phyloP scores from a whole-genome alignment of 2,797 vertebrate genomes.

The Champsocephalus esox region DNA sequence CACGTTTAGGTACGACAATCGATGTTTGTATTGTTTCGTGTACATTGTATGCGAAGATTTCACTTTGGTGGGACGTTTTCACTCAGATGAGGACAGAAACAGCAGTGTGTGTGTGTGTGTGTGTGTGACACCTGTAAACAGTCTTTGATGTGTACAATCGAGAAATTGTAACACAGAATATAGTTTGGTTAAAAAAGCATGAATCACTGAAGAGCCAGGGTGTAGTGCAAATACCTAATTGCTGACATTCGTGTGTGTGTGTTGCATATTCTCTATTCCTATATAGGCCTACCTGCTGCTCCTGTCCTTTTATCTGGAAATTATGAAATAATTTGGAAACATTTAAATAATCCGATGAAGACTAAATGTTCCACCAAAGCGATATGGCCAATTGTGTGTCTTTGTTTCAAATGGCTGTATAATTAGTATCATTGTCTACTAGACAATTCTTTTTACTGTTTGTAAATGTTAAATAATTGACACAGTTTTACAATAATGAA shows the following conservation, averaged over 20 bases:
- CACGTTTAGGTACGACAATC: conserved; percentile 77
- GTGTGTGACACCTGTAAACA: background rate
- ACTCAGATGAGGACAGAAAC: background rate
- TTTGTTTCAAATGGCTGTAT: conserved; percentile 69
- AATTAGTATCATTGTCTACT: conserved; percentile 71
- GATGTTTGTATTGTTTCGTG: conserved; percentile 76
- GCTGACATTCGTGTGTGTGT: background rate
- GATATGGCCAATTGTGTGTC: conserved; percentile 30
- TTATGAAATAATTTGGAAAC: background rate
- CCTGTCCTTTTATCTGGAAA: conserved; percentile 6
- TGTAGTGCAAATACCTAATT: background rate
- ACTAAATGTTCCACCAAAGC: conserved; percentile 65
- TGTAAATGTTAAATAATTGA: conserved; percentile 83
- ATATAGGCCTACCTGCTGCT: conserved; percentile 24
- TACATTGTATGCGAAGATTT: conserved; percentile 59
- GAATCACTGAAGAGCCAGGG: conserved; percentile 20
- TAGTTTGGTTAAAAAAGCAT: conserved; percentile 11
- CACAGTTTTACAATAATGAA: conserved; percentile 84
- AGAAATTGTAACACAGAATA: conserved; percentile 5
- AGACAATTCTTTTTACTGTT: conserved; percentile 80
- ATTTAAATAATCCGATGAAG: conserved; percentile 16
- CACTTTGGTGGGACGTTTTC: conserved; percentile 67
- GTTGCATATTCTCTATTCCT: conserved; percentile 24
- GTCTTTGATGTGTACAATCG: background rate
- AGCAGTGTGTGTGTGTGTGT: background rate